phyloP scores from a whole-genome alignment of 2,113 vertebrate species.

The Galemys pyrenaicus region DNA sequence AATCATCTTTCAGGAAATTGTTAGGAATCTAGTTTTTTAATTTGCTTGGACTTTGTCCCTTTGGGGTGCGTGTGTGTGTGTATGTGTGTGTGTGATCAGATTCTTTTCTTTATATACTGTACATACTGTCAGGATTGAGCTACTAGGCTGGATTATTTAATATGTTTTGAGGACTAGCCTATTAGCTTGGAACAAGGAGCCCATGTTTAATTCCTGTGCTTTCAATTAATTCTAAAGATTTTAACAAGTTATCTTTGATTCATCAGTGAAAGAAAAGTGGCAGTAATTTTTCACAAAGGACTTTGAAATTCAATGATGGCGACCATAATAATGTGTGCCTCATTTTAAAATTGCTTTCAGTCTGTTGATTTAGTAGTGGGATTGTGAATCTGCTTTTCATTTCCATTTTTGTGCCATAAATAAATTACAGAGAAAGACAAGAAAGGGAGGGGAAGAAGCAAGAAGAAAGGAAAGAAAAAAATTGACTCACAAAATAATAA shows the following conservation, averaged over 20 bases:
- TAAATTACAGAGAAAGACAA: constrained; percentile 12
- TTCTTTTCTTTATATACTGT: not conserved
- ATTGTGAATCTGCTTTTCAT: constrained; percentile 63
- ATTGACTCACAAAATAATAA: not conserved
- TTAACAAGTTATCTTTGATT: constrained; percentile 59
- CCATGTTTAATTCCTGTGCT: constrained; percentile 45
- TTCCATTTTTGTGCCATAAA: constrained; percentile 61
- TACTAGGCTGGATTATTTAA: constrained; percentile 36
- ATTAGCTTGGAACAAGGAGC: not conserved
- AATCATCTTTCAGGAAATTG: constrained; percentile 48
- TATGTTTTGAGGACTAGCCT: constrained; percentile 31
- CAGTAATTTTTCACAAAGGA: constrained; percentile 33
- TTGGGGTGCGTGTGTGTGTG: not conserved
- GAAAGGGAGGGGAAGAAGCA: not conserved
- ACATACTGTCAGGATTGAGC: not conserved
- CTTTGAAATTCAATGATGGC: constrained; percentile 19
- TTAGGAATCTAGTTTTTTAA: constrained; percentile 44
- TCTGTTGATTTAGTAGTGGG: constrained; percentile 36
- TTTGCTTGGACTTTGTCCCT: constrained; percentile 1
- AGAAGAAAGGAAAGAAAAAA: not conserved
- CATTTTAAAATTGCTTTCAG: constrained; percentile 50
- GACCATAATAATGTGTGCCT: not conserved
- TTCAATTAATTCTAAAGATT: constrained; percentile 47
- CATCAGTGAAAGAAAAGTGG: constrained; percentile 47
- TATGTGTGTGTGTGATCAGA: not conserved